These are phyloP conservation scores for Galaxias olidus DNA, from an alignment of 2,797 vertebrate genomes.

Conservation along the genomic window DNA sequence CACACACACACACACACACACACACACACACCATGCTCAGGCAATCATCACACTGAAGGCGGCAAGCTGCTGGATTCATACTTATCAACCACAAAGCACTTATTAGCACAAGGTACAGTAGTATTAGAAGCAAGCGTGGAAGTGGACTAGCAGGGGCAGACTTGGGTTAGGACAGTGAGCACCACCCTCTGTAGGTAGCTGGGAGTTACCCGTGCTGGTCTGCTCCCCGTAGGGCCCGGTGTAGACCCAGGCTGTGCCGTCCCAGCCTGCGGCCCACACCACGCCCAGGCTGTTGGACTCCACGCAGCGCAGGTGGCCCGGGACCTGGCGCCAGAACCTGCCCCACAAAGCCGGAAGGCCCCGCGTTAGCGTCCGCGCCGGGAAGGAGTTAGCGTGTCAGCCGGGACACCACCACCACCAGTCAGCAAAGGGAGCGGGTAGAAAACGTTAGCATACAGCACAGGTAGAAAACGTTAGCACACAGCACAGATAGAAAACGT, in stretches of 20 bases:
- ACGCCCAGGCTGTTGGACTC: slow-evolving; percentile 90
- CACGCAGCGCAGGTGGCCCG: slow-evolving; percentile 88
- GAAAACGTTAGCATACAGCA: slow-evolving; percentile 1
- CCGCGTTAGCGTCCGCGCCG: slow-evolving; percentile 40
- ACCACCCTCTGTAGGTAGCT: slow-evolving; percentile 23
- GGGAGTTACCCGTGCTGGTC: slow-evolving; percentile 80
- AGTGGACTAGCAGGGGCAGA: too few relatives aligned
- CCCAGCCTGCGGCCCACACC: slow-evolving; percentile 93
- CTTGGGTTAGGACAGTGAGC: background rate
- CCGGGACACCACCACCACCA: slow-evolving; percentile 3
- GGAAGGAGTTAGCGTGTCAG: slow-evolving; percentile 12
- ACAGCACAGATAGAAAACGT: background rate
- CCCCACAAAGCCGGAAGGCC: slow-evolving; percentile 58
- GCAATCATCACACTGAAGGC: slow-evolving; percentile 1
- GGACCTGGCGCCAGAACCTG: slow-evolving; percentile 97
- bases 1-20: background rate
- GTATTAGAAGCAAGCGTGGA: background rate
- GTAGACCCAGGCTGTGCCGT: slow-evolving; percentile 92
- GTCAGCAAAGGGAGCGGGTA: background rate
- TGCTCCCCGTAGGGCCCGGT: slow-evolving; percentile 80
- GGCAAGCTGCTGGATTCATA: background rate
- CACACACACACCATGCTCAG: background rate
- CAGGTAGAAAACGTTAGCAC: background rate
- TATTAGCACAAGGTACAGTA: too few relatives aligned
- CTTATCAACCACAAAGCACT: background rate